These are phyloP conservation scores for Brassicogethes aeneus DNA, from an alignment of 2,888 invertebrate species.

Conservation along the genomic window DNA sequence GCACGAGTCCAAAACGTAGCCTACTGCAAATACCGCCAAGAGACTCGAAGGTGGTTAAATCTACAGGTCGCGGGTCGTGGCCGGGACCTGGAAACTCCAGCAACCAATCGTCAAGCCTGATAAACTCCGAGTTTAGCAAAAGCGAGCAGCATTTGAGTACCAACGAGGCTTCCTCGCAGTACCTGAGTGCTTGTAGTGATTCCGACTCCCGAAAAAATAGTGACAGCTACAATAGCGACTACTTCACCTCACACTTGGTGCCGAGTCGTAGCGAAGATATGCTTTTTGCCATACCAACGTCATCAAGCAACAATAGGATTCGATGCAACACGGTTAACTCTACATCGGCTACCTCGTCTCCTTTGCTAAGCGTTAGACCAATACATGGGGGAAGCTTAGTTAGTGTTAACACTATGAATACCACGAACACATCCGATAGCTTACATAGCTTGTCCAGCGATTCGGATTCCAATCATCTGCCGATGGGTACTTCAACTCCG, in stretches of 20 bases:
- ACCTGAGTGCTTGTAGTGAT: conserved; percentile 44
- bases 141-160: conserved; percentile 68
- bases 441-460: conserved; percentile 59
- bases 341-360: conserved; percentile 61
- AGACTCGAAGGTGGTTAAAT: conserved; percentile 63
- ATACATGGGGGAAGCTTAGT: conserved; percentile 55
- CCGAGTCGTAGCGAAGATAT: conserved; percentile 77
- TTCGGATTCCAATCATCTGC: conserved; percentile 47
- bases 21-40: conserved; percentile 60
- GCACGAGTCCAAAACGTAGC: conserved; percentile 43
- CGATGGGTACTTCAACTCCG: conserved; percentile 46
- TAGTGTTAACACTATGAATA: conserved; percentile 52
- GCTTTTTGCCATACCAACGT: conserved; percentile 39
- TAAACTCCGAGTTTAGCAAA: conserved; percentile 61
- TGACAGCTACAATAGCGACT: conserved; percentile 33
- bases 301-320: conserved; percentile 19
- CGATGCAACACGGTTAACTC: conserved; percentile 48
- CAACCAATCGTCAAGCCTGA: conserved; percentile 36
- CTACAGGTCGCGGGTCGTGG: conserved; percentile 76
- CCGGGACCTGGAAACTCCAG: conserved; percentile 54
- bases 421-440: conserved; percentile 53
- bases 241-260: conserved; percentile 47
- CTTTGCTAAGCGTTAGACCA: conserved; percentile 53
- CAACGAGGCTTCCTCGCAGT: conserved; percentile 49
- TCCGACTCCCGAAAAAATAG: conserved; percentile 36